Conservation (phyloP, 2,113 vertebrate species). For the Macquaria ambigua region DNA sequence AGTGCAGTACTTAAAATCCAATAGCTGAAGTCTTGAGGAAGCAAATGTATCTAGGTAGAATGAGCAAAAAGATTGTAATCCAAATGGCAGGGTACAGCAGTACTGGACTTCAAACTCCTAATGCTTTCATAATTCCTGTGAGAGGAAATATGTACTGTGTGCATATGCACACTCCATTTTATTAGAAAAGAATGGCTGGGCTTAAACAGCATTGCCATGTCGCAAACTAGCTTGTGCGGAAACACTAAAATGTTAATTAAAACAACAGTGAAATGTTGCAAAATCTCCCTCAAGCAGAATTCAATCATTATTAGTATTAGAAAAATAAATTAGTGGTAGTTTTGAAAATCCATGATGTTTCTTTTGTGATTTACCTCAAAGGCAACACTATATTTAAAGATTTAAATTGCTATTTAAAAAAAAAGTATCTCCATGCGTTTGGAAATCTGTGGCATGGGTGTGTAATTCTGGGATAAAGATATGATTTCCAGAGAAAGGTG, state of each 20-base stretch:
- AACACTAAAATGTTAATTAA: conserved; percentile 10
- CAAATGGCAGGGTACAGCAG: conserved; percentile 47
- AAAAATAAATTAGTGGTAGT: not conserved
- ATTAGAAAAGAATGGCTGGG: conserved; percentile 22
- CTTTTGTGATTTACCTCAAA: conserved; percentile 10
- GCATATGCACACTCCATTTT: conserved; percentile 4
- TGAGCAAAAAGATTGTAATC: conserved; percentile 71
- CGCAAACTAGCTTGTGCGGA: not conserved
- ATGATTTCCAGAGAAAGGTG: conserved; percentile 70
- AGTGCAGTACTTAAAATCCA: conserved; percentile 79
- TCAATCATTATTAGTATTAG: conserved; percentile 14
- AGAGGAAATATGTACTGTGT: conserved; percentile 16
- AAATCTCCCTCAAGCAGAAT: conserved; percentile 21
- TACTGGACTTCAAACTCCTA: conserved; percentile 31
- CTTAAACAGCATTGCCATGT: not conserved
- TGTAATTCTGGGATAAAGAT: conserved; percentile 63
- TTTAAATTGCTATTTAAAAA: not conserved
- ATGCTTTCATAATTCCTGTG: conserved; percentile 40
- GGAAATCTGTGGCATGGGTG: conserved; percentile 30
- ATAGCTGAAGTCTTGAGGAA: conserved; percentile 63
- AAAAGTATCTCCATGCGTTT: not conserved
- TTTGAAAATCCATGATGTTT: conserved; percentile 4
- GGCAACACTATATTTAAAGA: not conserved
- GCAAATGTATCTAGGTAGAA: conserved; percentile 72
- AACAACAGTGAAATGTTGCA: not conserved